Conservation (phyloP, 1,140 invertebrate species). For the Tetranychus cinnabarinus region DNA sequence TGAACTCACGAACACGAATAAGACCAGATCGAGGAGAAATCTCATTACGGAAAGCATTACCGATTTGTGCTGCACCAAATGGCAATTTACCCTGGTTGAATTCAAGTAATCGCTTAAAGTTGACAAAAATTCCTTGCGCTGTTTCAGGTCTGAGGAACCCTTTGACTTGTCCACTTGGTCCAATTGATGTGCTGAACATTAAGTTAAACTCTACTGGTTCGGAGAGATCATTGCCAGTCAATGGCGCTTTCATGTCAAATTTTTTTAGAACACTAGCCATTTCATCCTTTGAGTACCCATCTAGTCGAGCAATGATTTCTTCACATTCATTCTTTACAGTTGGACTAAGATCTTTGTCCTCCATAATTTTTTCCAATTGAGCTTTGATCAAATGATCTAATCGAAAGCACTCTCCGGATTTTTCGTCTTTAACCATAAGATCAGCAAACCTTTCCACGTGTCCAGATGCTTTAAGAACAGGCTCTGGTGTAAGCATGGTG, state of each 20-base stretch:
- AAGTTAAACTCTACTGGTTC: constrained; percentile 94
- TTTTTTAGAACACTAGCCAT: constrained; percentile 58
- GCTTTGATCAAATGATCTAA: constrained; percentile 97
- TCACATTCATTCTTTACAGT: constrained; percentile 46
- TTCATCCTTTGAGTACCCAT: constrained; percentile 66
- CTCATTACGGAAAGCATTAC: constrained; percentile 95
- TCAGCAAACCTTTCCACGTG: constrained; percentile 98
- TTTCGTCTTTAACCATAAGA: constrained; percentile 93
- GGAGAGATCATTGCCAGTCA: constrained; percentile 75
- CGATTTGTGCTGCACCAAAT: constrained; percentile 93
- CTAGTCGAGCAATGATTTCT: constrained; percentile 57
- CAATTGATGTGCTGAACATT: constrained; percentile 94
- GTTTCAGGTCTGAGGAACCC: constrained; percentile 91
- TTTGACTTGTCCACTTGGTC: constrained; percentile 76
- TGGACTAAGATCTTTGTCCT: constrained; percentile 52
- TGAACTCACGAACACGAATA: constrained; percentile 84
- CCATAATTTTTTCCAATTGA: constrained; percentile 61
- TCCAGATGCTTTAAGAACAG: constrained; percentile 87
- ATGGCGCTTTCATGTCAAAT: constrained; percentile 78
- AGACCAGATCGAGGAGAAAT: constrained; percentile 93
- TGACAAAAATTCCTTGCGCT: constrained; percentile 97
- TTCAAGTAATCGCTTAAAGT: constrained; percentile 84
- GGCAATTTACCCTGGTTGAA: constrained; percentile 91
- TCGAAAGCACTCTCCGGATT: constrained; percentile 86
- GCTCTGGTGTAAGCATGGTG: constrained; percentile 85